Conservation (phyloP, 2,797 vertebrate species). For the Yasuhikotakia modesta region DNA sequence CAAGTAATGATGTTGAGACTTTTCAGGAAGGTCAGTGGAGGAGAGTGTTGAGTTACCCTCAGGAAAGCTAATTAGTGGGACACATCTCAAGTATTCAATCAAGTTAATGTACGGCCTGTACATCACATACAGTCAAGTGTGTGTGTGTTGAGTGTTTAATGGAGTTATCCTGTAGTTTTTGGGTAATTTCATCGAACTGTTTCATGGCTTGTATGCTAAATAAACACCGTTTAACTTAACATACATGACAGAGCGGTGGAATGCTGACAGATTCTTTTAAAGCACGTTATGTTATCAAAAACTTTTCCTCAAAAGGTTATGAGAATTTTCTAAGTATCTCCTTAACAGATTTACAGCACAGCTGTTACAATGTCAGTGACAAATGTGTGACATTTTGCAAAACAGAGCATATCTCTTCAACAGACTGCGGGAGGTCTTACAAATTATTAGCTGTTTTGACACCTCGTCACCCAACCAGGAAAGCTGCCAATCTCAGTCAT, state of each 20-base stretch:
- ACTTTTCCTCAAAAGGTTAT: background rate
- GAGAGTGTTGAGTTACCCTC: constrained; percentile 27
- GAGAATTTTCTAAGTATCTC: background rate
- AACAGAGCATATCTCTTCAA: constrained; percentile 2
- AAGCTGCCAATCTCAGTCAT: constrained; percentile 27
- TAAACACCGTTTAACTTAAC: background rate
- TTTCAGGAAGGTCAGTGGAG: constrained; percentile 51
- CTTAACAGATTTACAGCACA: constrained; percentile 7
- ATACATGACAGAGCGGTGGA: background rate
- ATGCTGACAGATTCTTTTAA: background rate
- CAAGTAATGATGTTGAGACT: constrained; percentile 58
- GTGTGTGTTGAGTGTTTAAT: background rate
- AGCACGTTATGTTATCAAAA: background rate
- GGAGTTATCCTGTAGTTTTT: background rate
- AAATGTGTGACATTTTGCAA: constrained; percentile 20
- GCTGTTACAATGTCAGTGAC: constrained; percentile 18
- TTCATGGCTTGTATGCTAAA: background rate
- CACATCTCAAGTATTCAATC: constrained; percentile 53
- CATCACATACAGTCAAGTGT: background rate
- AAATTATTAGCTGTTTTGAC: constrained; percentile 21
- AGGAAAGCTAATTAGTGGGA: constrained; percentile 54
- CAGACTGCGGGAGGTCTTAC: background rate
- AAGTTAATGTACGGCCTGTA: constrained; percentile 52
- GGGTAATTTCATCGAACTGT: background rate
- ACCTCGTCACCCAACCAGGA: background rate